Conservation (phyloP, 2,113 vertebrate genomes). For the Atractosteus spatula region DNA sequence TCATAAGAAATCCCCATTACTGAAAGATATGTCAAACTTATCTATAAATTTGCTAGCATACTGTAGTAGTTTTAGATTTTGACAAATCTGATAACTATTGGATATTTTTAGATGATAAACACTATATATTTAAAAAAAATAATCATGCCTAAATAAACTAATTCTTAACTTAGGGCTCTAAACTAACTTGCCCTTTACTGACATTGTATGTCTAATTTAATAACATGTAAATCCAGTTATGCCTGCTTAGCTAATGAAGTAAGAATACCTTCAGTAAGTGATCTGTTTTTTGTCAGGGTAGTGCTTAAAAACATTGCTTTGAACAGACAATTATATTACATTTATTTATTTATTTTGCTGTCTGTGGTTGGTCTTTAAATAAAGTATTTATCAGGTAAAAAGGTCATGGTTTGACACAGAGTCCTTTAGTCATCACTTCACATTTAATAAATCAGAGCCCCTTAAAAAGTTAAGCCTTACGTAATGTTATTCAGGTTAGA, state of each 20-base stretch:
- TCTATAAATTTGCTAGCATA: too few relatives aligned
- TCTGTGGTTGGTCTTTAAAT: too few relatives aligned
- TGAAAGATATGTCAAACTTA: too few relatives aligned
- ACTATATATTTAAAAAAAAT: neutral
- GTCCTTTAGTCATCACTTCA: neutral
- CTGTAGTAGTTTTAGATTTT: too few relatives aligned
- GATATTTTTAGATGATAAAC: conserved; percentile 5
- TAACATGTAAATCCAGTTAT: conserved; percentile 25
- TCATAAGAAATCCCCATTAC: too few relatives aligned
- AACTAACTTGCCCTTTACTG: conserved; percentile 10
- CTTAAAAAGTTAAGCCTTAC: too few relatives aligned
- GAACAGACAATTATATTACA: conserved; percentile 23
- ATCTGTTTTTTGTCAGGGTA: conserved; percentile 35
- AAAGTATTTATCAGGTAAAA: neutral
- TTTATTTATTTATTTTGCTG: conserved; percentile 7
- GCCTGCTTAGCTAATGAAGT: conserved; percentile 31
- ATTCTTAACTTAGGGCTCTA: neutral
- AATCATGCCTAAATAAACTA: conserved; percentile 4
- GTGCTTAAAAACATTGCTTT: conserved; percentile 26
- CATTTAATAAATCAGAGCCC: too few relatives aligned
- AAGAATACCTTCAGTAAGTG: conserved; percentile 10
- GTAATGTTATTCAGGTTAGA: too few relatives aligned
- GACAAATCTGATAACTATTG: conserved; percentile 13
- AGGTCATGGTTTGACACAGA: neutral
- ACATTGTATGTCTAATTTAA: conserved; percentile 11